phyloP scores from a whole-genome alignment of 2,888 invertebrate species.

The Protodeltote pygarga region DNA sequence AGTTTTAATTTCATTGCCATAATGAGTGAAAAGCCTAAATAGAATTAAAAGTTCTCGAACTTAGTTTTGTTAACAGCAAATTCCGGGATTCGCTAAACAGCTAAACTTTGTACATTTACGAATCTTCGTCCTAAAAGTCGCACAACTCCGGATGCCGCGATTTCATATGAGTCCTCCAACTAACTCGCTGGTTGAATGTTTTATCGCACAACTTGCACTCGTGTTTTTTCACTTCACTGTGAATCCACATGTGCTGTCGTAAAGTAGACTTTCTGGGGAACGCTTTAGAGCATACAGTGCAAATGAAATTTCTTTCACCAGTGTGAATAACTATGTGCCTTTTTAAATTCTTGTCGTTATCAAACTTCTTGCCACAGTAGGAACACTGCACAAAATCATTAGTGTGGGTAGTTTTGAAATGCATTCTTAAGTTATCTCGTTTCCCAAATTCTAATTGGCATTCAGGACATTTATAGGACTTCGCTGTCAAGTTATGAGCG shows the following conservation, averaged over 20 bases:
- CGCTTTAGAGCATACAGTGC: conserved; percentile 59
- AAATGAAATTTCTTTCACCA: conserved; percentile 55
- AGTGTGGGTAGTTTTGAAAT: conserved; percentile 53
- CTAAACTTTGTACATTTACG: too few species aligned
- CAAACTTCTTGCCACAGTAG: conserved; percentile 48
- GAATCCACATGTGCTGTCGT: conserved; percentile 63
- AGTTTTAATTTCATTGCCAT: too few species aligned
- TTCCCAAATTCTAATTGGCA: conserved; percentile 37
- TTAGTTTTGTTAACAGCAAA: too few species aligned
- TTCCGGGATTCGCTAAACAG: too few species aligned
- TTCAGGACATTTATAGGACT: conserved; percentile 47
- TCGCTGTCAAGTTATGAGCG: conserved; percentile 38
- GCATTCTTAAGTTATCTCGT: conserved; percentile 42
- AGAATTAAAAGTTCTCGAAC: too few species aligned
- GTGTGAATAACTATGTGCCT: conserved; percentile 55
- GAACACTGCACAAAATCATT: conserved; percentile 44
- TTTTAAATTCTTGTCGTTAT: conserved; percentile 44
- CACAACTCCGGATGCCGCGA: conserved; percentile 66
- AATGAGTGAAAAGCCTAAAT: too few species aligned
- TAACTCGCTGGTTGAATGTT: conserved; percentile 61
- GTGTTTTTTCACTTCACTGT: conserved; percentile 59
- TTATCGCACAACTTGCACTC: conserved; percentile 58
- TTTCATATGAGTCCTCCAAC: conserved; percentile 68
- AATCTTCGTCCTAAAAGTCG: conserved; percentile 43
- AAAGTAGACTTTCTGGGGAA: conserved; percentile 57